Evolutionary conservation across 2,113 vertebrate genomes (phyloP).

Genomic region (Ivindomyrus marchei): DNA sequence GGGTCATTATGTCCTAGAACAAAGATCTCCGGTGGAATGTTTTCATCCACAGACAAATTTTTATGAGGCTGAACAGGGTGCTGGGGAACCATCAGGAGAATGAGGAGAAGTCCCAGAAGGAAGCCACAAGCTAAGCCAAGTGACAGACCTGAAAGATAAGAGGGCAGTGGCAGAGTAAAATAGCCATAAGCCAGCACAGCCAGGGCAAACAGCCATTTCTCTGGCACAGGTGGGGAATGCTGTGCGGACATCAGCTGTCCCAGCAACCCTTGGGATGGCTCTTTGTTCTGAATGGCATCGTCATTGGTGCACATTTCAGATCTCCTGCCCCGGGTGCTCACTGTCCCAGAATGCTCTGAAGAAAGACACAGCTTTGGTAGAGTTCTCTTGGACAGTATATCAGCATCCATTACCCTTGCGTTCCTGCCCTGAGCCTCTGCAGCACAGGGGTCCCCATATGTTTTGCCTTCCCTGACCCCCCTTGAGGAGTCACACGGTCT

Average conservation of each 20-base stretch:
- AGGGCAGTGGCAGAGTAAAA: constrained; percentile 68
- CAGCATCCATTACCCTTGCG: constrained; percentile 34
- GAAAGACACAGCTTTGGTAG: constrained; percentile 33
- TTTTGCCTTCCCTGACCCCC: constrained; percentile 30
- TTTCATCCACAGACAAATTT: constrained; percentile 16
- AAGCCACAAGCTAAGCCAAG: constrained; percentile 71
- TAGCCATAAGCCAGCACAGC: constrained; percentile 69
- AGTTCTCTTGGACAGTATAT: constrained; percentile 28
- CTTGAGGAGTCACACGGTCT: constrained; percentile 38
- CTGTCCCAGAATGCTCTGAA: constrained; percentile 32
- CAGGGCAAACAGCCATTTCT: constrained; percentile 57
- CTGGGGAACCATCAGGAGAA: constrained; percentile 58
- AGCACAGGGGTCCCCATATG: constrained; percentile 29
- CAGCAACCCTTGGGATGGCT: not conserved
- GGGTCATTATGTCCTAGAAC: constrained; percentile 30
- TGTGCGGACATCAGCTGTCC: not conserved
- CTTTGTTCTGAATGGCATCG: constrained; percentile 51
- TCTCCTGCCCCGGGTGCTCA: constrained; percentile 37
- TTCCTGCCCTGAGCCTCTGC: constrained; percentile 33
- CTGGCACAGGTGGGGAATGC: constrained; percentile 50
- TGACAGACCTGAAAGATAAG: constrained; percentile 72
- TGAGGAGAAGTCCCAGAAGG: constrained; percentile 66
- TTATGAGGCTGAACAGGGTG: constrained; percentile 7
- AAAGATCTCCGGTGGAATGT: constrained; percentile 20
- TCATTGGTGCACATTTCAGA: constrained; percentile 62